These are phyloP conservation scores for Mechanitis messenoides DNA, from an alignment of 2,888 invertebrate species.

Conservation along the genomic window DNA sequence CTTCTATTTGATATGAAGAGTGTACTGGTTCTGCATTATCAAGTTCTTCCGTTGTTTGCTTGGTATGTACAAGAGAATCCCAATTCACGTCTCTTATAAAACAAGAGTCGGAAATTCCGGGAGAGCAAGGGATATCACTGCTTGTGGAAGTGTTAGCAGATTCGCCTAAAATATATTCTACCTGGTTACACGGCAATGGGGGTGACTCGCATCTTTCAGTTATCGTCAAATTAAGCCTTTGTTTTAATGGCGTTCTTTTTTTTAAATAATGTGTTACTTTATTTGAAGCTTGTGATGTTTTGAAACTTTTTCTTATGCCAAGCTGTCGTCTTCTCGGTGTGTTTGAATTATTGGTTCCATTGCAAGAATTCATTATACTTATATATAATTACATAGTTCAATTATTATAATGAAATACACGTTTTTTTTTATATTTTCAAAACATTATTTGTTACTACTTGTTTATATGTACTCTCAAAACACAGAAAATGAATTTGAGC, in stretches of 20 bases:
- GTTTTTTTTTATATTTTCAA: not conserved
- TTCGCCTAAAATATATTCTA: conserved; percentile 58
- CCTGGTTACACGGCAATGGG: conserved; percentile 65
- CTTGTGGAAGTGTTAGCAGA: conserved; percentile 41
- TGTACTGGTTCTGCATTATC: conserved; percentile 27
- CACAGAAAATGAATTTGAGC: no score
- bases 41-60: conserved; percentile 28
- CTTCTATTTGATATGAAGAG: conserved; percentile 4
- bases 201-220: conserved; percentile 54
- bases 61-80: conserved; percentile 46
- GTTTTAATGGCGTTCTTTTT: conserved; percentile 40
- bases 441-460: not conserved
- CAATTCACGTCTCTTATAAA: conserved; percentile 39
- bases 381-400: not conserved
- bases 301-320: conserved; percentile 42
- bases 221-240: conserved; percentile 29
- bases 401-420: not conserved
- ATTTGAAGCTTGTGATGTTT: conserved; percentile 24
- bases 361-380: conserved; percentile 17
- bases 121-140: conserved; percentile 48
- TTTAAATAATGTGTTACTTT: conserved; percentile 16
- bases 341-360: conserved; percentile 31
- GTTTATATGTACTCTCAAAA: no score
- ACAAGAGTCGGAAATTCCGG: conserved; percentile 44
- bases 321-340: conserved; percentile 63